Evolutionary conservation across 2,888 invertebrate species (phyloP).

Genomic region (Tetragnatha montana): DNA sequence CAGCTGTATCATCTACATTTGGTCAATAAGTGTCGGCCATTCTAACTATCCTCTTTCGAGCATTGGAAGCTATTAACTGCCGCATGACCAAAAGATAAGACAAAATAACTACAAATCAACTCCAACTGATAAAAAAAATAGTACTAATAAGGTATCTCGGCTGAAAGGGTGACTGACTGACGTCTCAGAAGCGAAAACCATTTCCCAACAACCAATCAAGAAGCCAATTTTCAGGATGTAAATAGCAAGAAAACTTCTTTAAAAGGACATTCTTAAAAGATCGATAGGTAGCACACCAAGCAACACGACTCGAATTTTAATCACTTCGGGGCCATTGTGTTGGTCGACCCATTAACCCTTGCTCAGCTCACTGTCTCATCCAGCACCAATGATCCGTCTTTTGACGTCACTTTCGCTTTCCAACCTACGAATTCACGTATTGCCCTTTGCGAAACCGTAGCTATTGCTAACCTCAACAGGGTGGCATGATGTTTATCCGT

Average conservation of each 20-base stretch:
- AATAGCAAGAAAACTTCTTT: neutral
- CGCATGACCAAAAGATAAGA: no score
- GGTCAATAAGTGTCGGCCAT: no score
- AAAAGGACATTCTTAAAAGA: slow-evolving; percentile 36
- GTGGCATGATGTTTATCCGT: neutral
- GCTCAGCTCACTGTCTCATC: slow-evolving; percentile 24
- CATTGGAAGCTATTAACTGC: no score
- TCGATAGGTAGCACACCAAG: slow-evolving; percentile 22
- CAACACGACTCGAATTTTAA: slow-evolving; percentile 54
- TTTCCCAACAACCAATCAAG: slow-evolving; percentile 4
- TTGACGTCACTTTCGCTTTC: slow-evolving; percentile 41
- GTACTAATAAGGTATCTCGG: no score
- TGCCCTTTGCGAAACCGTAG: slow-evolving; percentile 5
- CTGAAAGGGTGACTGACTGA: no score
- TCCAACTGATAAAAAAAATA: no score
- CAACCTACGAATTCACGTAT: slow-evolving; percentile 5
- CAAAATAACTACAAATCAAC: no score
- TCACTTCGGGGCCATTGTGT: slow-evolving; percentile 23
- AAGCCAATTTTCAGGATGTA: neutral
- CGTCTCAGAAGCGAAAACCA: neutral
- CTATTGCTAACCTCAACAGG: slow-evolving; percentile 2
- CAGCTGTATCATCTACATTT: no score
- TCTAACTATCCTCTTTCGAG: no score
- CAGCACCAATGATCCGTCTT: slow-evolving; percentile 7
- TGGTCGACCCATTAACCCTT: slow-evolving; percentile 56